A percentile compares a stretch with the other conserved stretches of the same genome.
These are phyloP conservation scores for Leucophenga varia DNA, from an alignment of 1,140 invertebrate genomes.

Conservation along the genomic window DNA sequence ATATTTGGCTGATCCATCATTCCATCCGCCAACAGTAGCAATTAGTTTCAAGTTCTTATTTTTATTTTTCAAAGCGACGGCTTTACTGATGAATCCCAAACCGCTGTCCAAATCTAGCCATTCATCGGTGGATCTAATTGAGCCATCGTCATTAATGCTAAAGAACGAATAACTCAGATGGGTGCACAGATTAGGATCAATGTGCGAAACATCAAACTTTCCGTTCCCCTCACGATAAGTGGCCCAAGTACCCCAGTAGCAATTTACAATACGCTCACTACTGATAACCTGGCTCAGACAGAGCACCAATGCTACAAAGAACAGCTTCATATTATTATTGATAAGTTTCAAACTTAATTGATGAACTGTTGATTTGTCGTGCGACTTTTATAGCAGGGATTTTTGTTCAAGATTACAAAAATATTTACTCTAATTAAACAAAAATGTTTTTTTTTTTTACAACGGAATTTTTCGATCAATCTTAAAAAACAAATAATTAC, in stretches of 20 bases:
- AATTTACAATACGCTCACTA: conserved; percentile 67
- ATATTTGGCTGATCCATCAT: conserved; percentile 66
- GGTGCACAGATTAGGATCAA: conserved; percentile 68
- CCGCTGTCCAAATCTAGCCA: conserved; percentile 63
- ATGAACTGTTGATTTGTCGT: too few species aligned
- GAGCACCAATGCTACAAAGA: too few species aligned
- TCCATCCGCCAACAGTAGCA: conserved; percentile 77
- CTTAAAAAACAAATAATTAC: too few species aligned
- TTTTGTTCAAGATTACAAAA: too few species aligned
- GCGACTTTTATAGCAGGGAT: too few species aligned
- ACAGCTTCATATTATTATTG: too few species aligned
- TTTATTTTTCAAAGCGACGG: conserved; percentile 55
- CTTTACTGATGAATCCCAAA: conserved; percentile 34
- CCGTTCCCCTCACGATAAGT: conserved; percentile 62
- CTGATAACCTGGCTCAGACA: too few species aligned
- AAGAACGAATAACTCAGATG: conserved; percentile 71
- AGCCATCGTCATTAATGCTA: conserved; percentile 58
- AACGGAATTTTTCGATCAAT: too few species aligned
- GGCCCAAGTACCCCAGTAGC: conserved; percentile 68
- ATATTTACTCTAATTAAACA: too few species aligned
- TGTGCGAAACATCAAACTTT: conserved; percentile 60
- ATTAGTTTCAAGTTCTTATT: conserved; percentile 68
- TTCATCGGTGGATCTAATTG: conserved; percentile 60
- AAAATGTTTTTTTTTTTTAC: too few species aligned
- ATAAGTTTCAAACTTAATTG: too few species aligned